Evolutionary conservation across 2,888 invertebrate genomes (phyloP), one percentile per base, ranked within the genome.

Genomic region (Leucophenga montana): DNA sequence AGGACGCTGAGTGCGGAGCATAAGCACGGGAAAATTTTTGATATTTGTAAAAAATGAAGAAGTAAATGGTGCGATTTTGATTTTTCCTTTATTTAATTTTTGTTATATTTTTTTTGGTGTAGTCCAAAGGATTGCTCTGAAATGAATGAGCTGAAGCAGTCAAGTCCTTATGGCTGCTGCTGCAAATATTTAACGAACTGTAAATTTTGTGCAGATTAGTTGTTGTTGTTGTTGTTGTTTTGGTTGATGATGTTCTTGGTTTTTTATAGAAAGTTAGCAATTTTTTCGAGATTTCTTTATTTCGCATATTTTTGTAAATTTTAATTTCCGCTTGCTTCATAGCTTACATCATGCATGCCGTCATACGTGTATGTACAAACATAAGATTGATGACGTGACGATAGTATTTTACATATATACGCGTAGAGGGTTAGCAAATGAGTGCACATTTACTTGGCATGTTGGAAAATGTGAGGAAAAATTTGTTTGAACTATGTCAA

Each of bases 181-280:
- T 70, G 71, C 70, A 81, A 77, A 80, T 80, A 78, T 77, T 79
- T 78, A 84, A 81, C 84, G 83, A 84, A 84, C 80, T 81, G 84
- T 82, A 71, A 74, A 83, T 75, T 77, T 75, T 73, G 71, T 75
- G 64, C 71, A 71, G 74, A 72, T 74, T 66, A 71, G 72, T 69
- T 71, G 53, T 68, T 73, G 46, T 57, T 72, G 48, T 64, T 57
- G 50, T 53, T 59, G 61, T 68, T 39, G 68, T 39, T 69, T 33
- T 53, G 20, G 14, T 44, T 3, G 14, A 48, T 6, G 4, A 48
- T 50, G 1, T 50, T 50, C 6, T 31, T 48, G 20, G 66, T 14
- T 57, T 22, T 62, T 27, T 44, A 5, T 65, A 27, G 27, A 27
- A 27, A 27, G 27, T 48, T 62, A 56, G 4, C 65, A 27, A 27